Base-by-base conservation (phyloP, 2,888 invertebrate genomes). In the Physocephala rufipes region DNA sequence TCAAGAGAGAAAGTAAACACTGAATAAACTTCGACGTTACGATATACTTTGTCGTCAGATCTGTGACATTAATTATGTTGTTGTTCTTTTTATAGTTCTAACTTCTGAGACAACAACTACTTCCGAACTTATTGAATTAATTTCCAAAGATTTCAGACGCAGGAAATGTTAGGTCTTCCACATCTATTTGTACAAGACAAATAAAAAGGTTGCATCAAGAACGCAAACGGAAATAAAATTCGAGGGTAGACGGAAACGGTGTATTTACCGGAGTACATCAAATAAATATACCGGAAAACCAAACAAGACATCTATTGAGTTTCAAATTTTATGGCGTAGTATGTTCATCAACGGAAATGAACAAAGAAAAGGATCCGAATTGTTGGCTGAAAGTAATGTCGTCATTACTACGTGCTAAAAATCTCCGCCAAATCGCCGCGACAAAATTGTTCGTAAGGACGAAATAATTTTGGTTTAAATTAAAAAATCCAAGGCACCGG, bases 381-480 rank as follows among this genome's bases (percentile, higher is more conserved):
- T 58, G 26, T 26, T 28, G 47, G 21, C 45, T 26, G 63, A 47
- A 19, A 45, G 26, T 21, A 47, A 62, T 43, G 24, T 21, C 45
- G n/a, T 24, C 45, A 45, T 43, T 45, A 64, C 28, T n/a, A 47
- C 49, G 21, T 64, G 47, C 28, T 4, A 30, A n/a, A 15, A 53
- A 51, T 51, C 28, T 51, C 24, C 51, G 28, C 15, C 51, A 65
- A 19, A 30, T 65, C 47, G 36, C 9, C 9, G 36, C 36, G 9
- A 36, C 36, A 36, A 36, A 36, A 9, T 19, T 51, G 65, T 65
- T 69, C 55, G 71, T 63, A 72, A 71, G 69, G 71, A 70, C 71
- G 72, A 71, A 64, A 69, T 72, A 74, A 74, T 72, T 74, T 71
- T n/a, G 4, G 36, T 36, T 36, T 36, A 9, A 9, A 36, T 36